These are phyloP conservation scores for Steatornis caripensis DNA, from an alignment of 2,113 vertebrate species.

Conservation along the genomic window DNA sequence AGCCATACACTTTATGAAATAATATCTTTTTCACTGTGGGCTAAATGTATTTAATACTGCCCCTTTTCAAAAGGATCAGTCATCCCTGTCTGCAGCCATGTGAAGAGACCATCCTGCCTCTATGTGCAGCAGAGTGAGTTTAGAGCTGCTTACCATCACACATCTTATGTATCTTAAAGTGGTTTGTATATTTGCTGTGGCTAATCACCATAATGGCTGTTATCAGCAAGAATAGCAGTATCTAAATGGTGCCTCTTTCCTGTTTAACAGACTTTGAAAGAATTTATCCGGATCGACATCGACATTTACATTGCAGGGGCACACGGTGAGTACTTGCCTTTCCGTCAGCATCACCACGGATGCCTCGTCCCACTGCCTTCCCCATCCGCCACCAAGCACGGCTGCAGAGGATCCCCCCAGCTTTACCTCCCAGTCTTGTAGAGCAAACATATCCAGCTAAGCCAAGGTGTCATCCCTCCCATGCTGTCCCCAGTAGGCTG, in stretches of 20 bases:
- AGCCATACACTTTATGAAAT: not conserved
- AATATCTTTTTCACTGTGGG: not conserved
- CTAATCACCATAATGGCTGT: not conserved
- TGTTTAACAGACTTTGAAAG: conserved; percentile 83
- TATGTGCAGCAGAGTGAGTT: not conserved
- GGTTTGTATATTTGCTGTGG: not conserved
- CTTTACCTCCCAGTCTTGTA: not conserved
- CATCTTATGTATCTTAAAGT: not conserved
- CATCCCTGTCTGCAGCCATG: not conserved
- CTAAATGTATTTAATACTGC: not conserved
- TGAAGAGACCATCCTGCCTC: not conserved
- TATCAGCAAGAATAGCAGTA: not conserved
- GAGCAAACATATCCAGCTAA: not conserved
- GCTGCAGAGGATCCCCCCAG: not conserved
- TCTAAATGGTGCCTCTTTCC: conserved; percentile 38
- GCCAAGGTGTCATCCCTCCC: not conserved
- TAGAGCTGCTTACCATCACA: not conserved
- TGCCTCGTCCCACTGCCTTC: not conserved
- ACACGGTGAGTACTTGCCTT: conserved; percentile 78
- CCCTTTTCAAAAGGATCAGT: not conserved
- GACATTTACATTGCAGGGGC: conserved; percentile 88
- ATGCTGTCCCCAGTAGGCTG: not conserved
- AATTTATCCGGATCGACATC: conserved; percentile 86
- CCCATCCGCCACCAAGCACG: not conserved
- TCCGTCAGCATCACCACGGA: not conserved